Conservation (phyloP, 2,797 vertebrate genomes). For the Heteromormyrus szaboi region DNA sequence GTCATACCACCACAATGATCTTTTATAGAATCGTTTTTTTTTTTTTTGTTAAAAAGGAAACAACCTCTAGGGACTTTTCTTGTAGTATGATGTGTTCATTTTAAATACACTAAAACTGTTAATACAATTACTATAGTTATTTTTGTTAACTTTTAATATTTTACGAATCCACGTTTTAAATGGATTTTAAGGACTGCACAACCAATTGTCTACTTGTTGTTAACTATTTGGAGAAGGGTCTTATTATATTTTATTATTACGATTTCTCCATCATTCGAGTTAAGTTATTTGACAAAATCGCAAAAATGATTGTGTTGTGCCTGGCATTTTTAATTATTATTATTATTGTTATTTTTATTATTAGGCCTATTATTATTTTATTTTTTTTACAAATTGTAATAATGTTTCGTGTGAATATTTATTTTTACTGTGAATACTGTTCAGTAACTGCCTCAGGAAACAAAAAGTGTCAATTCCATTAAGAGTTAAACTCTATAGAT, state of each 20-base stretch:
- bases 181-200: conserved; percentile 21
- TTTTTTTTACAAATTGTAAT: neutral
- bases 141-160: conserved; percentile 22
- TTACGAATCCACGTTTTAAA: conserved; percentile 32
- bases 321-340: neutral
- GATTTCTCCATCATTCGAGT: conserved; percentile 28
- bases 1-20: conserved; percentile 41
- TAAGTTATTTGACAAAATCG: conserved; percentile 17
- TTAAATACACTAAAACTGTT: conserved; percentile 55
- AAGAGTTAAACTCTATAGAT: neutral
- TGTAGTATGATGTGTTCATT: conserved; percentile 49
- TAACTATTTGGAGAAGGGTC: neutral
- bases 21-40: conserved; percentile 35
- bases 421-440: neutral
- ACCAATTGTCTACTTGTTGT: neutral
- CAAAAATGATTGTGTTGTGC: neutral
- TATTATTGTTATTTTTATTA: neutral
- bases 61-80: conserved; percentile 34
- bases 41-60: conserved; percentile 7
- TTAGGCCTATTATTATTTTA: too few relatives aligned
- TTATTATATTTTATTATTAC: conserved; percentile 25
- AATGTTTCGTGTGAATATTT: neutral
- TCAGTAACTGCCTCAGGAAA: neutral
- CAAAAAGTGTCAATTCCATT: neutral
- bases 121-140: conserved; percentile 16